These are phyloP conservation scores for Thinocorus orbignyianus DNA, from an alignment of 2,113 vertebrate genomes.

Conservation along the genomic window DNA sequence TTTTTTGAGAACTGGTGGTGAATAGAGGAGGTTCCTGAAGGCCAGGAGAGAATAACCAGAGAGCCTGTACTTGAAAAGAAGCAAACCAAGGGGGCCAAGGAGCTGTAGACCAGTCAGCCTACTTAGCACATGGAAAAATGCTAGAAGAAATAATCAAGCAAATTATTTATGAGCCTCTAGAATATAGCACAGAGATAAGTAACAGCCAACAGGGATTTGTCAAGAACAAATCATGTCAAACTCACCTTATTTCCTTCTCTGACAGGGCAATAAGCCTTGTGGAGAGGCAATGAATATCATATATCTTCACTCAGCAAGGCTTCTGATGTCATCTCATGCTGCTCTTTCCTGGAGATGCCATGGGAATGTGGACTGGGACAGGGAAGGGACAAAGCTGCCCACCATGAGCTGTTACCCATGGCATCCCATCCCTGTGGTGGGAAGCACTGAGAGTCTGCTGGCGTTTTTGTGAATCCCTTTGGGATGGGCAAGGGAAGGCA, in stretches of 20 bases:
- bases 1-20: background rate
- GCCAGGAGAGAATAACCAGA: background rate
- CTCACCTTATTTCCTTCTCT: constrained; percentile 59
- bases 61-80: background rate
- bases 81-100: background rate
- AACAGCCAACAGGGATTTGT: constrained; percentile 64
- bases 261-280: constrained; percentile 58
- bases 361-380: accelerated
- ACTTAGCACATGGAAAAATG: constrained; percentile 5
- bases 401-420: accelerated
- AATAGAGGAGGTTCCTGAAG: background rate
- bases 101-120: background rate
- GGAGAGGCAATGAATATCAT: constrained; percentile 54
- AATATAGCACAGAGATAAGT: constrained; percentile 44
- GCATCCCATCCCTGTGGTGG: background rate
- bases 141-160: constrained; percentile 50
- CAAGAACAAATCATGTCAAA: constrained; percentile 62
- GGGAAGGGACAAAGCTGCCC: background rate
- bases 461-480: background rate
- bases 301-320: background rate
- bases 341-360: background rate
- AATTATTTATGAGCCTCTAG: constrained; percentile 61
- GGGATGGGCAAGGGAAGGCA: background rate
- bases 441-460: no score
- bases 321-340: background rate